Base-by-base conservation (phyloP, 2,113 vertebrate species). In the Oriolus oriolus region DNA sequence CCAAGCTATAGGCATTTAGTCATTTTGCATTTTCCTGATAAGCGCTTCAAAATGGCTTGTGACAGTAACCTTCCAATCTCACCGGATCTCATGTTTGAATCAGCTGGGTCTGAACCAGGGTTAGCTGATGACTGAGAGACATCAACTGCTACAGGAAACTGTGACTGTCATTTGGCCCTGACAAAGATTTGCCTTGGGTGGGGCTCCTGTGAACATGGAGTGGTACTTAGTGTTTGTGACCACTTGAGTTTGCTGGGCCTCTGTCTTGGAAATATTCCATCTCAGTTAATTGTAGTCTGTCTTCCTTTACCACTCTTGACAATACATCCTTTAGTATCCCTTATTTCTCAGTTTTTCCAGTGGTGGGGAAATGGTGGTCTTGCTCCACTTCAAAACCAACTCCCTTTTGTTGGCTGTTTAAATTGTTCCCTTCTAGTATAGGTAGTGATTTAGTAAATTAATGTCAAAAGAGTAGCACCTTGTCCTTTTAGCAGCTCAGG, bases 1-100 rank as follows among this genome's bases (percentile, higher is more conserved):
- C 11, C 54, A 59, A 7, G 94, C 78, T 70, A 44, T 26, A 59
- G 30, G 17, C 75, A 63, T 94, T 91, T 89, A 94, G 89, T 95
- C 66, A 87, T 93, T 85, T 91, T 93, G 71, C 45, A 70, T 94
- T 94, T 95, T 91, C 70, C 78, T 70, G 81, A 94, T 69, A 91
- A 87, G 78, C 50, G 12, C 63, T 91, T 83, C 24, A 68, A 65
- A 91, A 91, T 23, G 50, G 28, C 79, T 87, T 35, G 49, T 74
- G n/a, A 74, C 70, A 30, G 30, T 35, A 87, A 73, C 78, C 53
- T 95, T 65, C 57, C 70, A 73, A 1, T 65, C 75, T 83, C 89
- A 85, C 53, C 9, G 10, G 27, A 39, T 77, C 63, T 73, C 7
- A 3, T 33, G 27, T 31, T 11, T 24, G 54, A 83, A 60, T 35